Evolutionary conservation across 2,888 invertebrate genomes (phyloP), one percentile per base, ranked within the genome.

Genomic region (Stegophylla sp.): DNA sequence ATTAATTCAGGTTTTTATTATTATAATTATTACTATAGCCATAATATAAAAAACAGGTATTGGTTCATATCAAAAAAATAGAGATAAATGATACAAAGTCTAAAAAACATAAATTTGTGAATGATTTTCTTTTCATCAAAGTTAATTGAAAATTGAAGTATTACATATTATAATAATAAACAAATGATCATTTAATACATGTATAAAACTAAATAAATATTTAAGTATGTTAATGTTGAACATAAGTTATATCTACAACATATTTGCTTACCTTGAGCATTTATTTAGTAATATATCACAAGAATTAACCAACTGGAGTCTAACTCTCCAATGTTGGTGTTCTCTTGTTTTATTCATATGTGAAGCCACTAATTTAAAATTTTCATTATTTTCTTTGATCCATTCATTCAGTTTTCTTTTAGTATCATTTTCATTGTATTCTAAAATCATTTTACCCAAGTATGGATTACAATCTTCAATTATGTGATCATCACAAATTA

Each of bases 281-380:
- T 76, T 77, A n/a, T 43, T 82, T n/a, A 82, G 23, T n/a, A 82
- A 5, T 1, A 51, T 13, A 63, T 69, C 20, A 53, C 82, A 82
- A 34, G 89, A 88, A n/a, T 88, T 86, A 0, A 89, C 89, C 69
- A 93, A 87, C 86, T 91, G 91, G 73, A 86, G 86, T 71, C 93
- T 88, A 82, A 94, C 91, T 86, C 86, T 88, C 71, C 86, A 86
- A 83, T 92, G 90, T 1, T 89, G 87, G 86, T 93, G 91, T 1
- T 89, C 88, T 1, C 89, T 88, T 43, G 93, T 85, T 61, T 79
- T 79, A 48, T 0, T 71, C 79, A 79, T 69, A 34, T 23, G 17
- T 26, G 61, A 34, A 17, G 17, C 26, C 3, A 79, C 79, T 13
- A 71, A 5, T 28, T 34, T 51, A 34, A 79, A 71, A 23, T 79